Percentiles rank a stretch among this genome's conserved stretches.
Evolutionary conservation across 2,888 invertebrate species (phyloP).

Genomic region (Pammene fasciana): DNA sequence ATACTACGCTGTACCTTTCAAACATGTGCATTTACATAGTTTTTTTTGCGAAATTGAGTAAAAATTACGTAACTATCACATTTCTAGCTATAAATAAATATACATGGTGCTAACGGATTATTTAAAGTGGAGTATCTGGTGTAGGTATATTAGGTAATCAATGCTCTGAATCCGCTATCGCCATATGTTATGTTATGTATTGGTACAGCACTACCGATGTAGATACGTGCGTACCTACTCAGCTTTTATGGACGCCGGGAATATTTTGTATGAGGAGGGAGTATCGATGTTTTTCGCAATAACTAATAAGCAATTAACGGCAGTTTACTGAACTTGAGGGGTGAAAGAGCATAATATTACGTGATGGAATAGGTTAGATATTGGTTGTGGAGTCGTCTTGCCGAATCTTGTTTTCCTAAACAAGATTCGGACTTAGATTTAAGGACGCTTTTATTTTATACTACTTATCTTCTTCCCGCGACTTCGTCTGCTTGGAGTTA

Average conservation of each 20-base stretch:
- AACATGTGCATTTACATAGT: too few species aligned
- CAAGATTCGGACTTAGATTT: too few species aligned
- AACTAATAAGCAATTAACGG: neutral
- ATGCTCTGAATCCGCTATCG: slow-evolving; percentile 17
- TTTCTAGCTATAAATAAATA: neutral
- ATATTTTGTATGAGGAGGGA: slow-evolving; percentile 2
- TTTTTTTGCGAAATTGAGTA: too few species aligned
- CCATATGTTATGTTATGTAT: slow-evolving; percentile 46
- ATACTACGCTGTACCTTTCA: too few species aligned
- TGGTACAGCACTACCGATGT: slow-evolving; percentile 28
- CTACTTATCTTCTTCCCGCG: too few species aligned
- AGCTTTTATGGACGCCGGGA: slow-evolving; percentile 31
- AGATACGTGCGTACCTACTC: slow-evolving; percentile 18
- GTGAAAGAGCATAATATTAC: too few species aligned
- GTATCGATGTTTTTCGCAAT: slow-evolving; percentile 8
- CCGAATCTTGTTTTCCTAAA: too few species aligned
- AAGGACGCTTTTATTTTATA: too few species aligned
- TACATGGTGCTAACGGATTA: too few species aligned
- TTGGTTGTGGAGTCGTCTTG: too few species aligned
- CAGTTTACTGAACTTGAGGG: neutral
- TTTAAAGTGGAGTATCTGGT: slow-evolving; percentile 1
- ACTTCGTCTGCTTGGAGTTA: too few species aligned
- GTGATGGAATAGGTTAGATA: too few species aligned
- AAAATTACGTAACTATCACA: neutral
- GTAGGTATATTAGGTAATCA: neutral